Percentiles rank a stretch among this genome's conserved stretches.
Conservation (phyloP, 2,888 invertebrate species). For the Agonopterix heracliana region DNA sequence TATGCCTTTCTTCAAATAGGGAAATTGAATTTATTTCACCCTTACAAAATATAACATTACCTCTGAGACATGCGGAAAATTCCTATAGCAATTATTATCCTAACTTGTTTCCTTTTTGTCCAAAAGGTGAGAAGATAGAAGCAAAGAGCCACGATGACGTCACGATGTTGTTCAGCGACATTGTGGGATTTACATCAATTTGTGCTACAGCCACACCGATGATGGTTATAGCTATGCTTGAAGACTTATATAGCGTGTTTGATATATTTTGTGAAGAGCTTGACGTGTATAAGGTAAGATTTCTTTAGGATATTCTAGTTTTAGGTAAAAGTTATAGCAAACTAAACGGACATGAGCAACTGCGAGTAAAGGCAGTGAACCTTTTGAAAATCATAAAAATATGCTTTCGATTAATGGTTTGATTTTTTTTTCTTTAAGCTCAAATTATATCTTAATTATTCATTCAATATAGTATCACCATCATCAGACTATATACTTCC, state of each 20-base stretch:
- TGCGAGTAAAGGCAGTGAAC: background rate
- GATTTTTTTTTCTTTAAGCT: too few species aligned
- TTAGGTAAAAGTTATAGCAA: background rate
- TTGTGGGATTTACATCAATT: conserved; percentile 97
- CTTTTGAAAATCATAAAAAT: too few species aligned
- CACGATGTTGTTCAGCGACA: conserved; percentile 97
- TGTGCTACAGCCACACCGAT: conserved; percentile 96
- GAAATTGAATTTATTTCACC: too few species aligned
- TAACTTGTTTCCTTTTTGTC: too few species aligned
- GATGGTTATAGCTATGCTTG: conserved; percentile 97
- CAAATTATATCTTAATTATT: too few species aligned
- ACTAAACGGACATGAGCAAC: background rate
- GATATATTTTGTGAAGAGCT: conserved; percentile 94
- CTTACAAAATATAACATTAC: too few species aligned
- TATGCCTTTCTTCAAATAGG: too few species aligned
- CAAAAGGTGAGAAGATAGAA: conserved; percentile 89
- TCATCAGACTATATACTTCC: too few species aligned
- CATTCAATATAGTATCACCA: too few species aligned
- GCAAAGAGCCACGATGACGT: conserved; percentile 95
- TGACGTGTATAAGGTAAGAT: conserved; percentile 93
- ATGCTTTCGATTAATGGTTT: too few species aligned
- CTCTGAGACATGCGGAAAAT: too few species aligned
- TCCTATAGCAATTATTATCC: too few species aligned
- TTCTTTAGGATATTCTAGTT: background rate
- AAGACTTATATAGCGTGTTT: conserved; percentile 94